Percentiles rank a stretch among this genome's conserved stretches.
phyloP scores from a whole-genome alignment of 2,797 vertebrate species.

The Cyclopterus lumpus region DNA sequence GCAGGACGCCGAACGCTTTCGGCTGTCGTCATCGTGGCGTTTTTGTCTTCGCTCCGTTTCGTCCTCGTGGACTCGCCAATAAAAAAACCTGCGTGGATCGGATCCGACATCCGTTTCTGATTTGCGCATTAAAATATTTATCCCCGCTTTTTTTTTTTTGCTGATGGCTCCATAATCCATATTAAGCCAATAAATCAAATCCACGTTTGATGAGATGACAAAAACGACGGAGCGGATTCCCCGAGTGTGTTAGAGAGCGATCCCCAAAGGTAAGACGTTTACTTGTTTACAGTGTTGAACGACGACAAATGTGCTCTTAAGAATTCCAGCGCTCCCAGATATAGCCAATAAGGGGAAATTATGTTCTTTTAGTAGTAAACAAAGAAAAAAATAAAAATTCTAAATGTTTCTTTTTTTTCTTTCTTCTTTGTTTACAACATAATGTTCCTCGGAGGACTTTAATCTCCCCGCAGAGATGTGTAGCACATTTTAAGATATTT shows the following conservation, averaged over 20 bases:
- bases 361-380: too few species aligned
- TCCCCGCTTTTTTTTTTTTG: slow-evolving; percentile 26
- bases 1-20: slow-evolving; percentile 34
- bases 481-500: slow-evolving; percentile 74
- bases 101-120: slow-evolving; percentile 52
- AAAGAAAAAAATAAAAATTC: background rate
- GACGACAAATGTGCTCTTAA: slow-evolving; percentile 35
- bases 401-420: slow-evolving; percentile 75
- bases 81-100: slow-evolving; percentile 53
- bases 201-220: slow-evolving; percentile 42
- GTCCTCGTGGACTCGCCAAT: slow-evolving; percentile 56
- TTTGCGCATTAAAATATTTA: slow-evolving; percentile 44
- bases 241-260: slow-evolving; percentile 20
- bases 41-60: slow-evolving; percentile 37
- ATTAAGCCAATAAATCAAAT: slow-evolving; percentile 44
- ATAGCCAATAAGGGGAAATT: slow-evolving; percentile 57
- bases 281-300: slow-evolving; percentile 49
- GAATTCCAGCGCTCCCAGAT: slow-evolving; percentile 51
- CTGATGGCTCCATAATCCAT: slow-evolving; percentile 34
- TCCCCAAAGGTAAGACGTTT: slow-evolving; percentile 54
- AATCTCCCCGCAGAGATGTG: slow-evolving; percentile 75
- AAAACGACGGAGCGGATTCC: slow-evolving; percentile 43
- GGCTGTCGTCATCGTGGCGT: slow-evolving; percentile 50
- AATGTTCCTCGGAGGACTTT: slow-evolving; percentile 75
- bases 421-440: slow-evolving; percentile 76